Conservation (phyloP, 2,113 vertebrate genomes). For the Speoplatyrhinus poulsoni region DNA sequence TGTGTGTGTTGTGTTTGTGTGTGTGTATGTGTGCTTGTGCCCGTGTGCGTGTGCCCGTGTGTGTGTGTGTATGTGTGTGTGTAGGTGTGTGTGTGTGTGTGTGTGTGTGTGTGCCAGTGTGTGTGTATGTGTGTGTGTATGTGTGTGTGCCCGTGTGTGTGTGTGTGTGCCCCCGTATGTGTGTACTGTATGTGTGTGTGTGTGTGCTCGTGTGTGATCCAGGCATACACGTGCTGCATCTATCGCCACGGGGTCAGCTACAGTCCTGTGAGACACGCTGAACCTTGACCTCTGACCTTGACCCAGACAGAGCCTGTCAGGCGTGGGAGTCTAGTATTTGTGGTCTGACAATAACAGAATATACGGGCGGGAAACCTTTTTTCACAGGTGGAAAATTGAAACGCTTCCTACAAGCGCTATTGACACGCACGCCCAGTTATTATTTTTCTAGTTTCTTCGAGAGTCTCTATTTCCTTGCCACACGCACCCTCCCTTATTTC, state of each 20-base stretch:
- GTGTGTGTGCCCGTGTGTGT: no score
- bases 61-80: background rate
- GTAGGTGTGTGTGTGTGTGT: background rate
- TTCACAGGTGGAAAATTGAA: slow-evolving; percentile 52
- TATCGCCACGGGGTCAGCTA: slow-evolving; percentile 31
- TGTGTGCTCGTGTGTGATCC: background rate
- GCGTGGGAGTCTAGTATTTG: no score
- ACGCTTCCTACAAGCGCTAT: slow-evolving; percentile 49
- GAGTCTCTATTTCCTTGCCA: slow-evolving; percentile 59
- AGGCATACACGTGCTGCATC: slow-evolving; percentile 29
- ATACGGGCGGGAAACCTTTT: slow-evolving; percentile 1
- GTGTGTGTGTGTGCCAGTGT: background rate
- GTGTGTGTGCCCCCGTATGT: slow-evolving; percentile 8
- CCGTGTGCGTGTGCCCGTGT: background rate
- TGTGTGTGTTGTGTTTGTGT: no score
- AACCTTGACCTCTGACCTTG: slow-evolving; percentile 44
- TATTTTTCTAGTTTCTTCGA: slow-evolving; percentile 59
- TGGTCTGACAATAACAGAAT: slow-evolving; percentile 55
- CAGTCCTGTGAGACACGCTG: no score
- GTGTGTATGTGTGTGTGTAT: background rate
- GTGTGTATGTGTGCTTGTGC: no score
- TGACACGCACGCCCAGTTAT: slow-evolving; percentile 69
- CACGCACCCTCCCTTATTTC: background rate
- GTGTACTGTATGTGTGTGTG: slow-evolving; percentile 10
- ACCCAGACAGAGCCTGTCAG: slow-evolving; percentile 42